phyloP scores from a whole-genome alignment of 2,113 vertebrate species.

The Bufo gargarizans region DNA sequence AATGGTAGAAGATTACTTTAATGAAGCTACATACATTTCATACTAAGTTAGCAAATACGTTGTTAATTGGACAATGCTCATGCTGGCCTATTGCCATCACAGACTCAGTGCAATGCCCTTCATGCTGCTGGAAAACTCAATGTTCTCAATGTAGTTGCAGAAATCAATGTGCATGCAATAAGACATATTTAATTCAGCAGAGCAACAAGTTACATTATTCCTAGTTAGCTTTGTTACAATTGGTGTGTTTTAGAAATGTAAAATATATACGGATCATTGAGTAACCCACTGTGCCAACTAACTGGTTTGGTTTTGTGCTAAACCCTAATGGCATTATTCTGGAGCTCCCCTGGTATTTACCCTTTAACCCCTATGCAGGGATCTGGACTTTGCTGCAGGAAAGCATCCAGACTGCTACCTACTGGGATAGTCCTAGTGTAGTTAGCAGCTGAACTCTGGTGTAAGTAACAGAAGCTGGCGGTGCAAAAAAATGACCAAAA shows the following conservation, averaged over 20 bases:
- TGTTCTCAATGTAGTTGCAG: not conserved
- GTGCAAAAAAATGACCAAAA: too few species aligned
- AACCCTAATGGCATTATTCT: too few species aligned
- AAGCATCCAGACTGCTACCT: too few species aligned
- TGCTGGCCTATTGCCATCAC: not conserved
- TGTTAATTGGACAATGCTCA: constrained; percentile 21
- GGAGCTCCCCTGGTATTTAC: too few species aligned
- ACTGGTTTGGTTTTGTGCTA: too few species aligned
- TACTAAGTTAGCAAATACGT: constrained; percentile 32
- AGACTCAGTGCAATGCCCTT: not conserved
- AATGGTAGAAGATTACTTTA: constrained; percentile 26
- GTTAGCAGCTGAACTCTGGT: too few species aligned
- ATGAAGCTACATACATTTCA: constrained; percentile 6
- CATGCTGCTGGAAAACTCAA: not conserved
- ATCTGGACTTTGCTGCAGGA: too few species aligned
- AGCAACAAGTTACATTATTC: not conserved
- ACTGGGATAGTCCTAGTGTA: too few species aligned
- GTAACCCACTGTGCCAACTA: too few species aligned
- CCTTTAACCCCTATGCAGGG: too few species aligned
- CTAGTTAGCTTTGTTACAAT: not conserved
- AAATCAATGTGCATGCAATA: not conserved
- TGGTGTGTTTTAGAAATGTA: not conserved
- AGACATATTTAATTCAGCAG: not conserved
- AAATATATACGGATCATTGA: not conserved
- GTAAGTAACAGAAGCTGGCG: too few species aligned